Base-by-base conservation (phyloP, 2,797 vertebrate species). In the Phataginus tetradactyla region DNA sequence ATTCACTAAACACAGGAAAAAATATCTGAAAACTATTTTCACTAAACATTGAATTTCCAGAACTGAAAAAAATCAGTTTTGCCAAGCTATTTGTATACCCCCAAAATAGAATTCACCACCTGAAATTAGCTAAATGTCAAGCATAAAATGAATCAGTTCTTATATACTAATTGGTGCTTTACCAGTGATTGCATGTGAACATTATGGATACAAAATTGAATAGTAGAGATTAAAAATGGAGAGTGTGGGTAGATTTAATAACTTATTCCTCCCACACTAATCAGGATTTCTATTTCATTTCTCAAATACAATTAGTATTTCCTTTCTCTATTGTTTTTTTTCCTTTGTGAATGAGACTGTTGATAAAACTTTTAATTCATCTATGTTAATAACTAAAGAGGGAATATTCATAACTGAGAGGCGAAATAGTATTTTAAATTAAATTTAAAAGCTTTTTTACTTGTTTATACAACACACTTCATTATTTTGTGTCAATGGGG, bases 81-180 rank as follows among this genome's bases (percentile, higher is more conserved):
- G 37, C 25, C 86, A 85, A 80, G 95, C 95, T 68, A 83, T 68
- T 87, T 98, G 71, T 85, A 88, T 86, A 97, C 45, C 32, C 86
- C 90, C 96, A 97, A 72, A 96, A 66, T 45, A 86, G 69, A 94
- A 90, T 96, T 93, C 80, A 97, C 89, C 97, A 98, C 97, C n/a
- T 90, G 81, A 98, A 98, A 98, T 98, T 98, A 97, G 72, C 81
- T 95, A 98, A 98, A 98, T 98, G 98, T 98, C 98, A 98, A 95
- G 96, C 57, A 96, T 94, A 98, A 98, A 98, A 98, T 97, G 80
- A 96, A 98, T 94, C 97, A 97, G 64, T 98, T 98, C 98, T 98
- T 97, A 98, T 98, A 98, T 96, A 97, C 97, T 98, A 98, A 98
- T 98, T 98, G 98, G 71, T 90, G 85, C 78, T 97, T 98, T 98